These are phyloP conservation scores for Drosophila micromelanica DNA, from an alignment of 1,140 invertebrate genomes.

Conservation along the genomic window DNA sequence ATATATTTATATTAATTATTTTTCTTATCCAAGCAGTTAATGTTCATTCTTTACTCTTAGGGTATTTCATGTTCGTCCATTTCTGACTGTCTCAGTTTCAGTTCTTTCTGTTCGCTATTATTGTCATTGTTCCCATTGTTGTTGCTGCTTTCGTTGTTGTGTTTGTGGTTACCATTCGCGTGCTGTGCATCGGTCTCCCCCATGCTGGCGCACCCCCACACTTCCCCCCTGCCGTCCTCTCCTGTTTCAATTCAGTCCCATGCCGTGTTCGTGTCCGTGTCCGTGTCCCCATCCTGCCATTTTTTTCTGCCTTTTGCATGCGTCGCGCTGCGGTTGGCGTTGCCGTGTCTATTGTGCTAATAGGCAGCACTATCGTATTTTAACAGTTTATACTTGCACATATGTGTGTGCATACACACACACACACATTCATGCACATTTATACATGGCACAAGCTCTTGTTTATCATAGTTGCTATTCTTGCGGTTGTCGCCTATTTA, in stretches of 20 bases:
- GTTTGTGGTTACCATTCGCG: slow-evolving; percentile 75
- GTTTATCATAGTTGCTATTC: slow-evolving; percentile 39
- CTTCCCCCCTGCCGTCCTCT: neutral
- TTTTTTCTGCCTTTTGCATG: slow-evolving; percentile 54
- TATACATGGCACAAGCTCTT: slow-evolving; percentile 32
- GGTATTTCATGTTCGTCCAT: slow-evolving; percentile 10
- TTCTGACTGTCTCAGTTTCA: neutral
- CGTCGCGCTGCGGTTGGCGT: slow-evolving; percentile 53
- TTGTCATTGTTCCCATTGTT: slow-evolving; percentile 60
- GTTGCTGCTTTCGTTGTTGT: slow-evolving; percentile 68
- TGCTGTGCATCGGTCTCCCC: slow-evolving; percentile 43
- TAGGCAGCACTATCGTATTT: slow-evolving; percentile 80
- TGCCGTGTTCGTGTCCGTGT: slow-evolving; percentile 12
- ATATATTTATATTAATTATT: no score
- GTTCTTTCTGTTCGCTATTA: slow-evolving; percentile 26
- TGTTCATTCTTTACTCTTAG: neutral
- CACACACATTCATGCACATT: no score
- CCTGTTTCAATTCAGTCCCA: slow-evolving; percentile 4
- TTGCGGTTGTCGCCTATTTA: slow-evolving; percentile 4
- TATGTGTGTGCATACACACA: slow-evolving; percentile 8
- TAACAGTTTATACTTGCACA: slow-evolving; percentile 79
- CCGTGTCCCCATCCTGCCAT: slow-evolving; percentile 30
- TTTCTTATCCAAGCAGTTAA: neutral
- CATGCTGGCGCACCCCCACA: neutral
- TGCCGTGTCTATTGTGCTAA: slow-evolving; percentile 76